These are phyloP conservation scores for Eonycteris spelaea DNA, from an alignment of 2,113 vertebrate genomes.

Conservation along the genomic window DNA sequence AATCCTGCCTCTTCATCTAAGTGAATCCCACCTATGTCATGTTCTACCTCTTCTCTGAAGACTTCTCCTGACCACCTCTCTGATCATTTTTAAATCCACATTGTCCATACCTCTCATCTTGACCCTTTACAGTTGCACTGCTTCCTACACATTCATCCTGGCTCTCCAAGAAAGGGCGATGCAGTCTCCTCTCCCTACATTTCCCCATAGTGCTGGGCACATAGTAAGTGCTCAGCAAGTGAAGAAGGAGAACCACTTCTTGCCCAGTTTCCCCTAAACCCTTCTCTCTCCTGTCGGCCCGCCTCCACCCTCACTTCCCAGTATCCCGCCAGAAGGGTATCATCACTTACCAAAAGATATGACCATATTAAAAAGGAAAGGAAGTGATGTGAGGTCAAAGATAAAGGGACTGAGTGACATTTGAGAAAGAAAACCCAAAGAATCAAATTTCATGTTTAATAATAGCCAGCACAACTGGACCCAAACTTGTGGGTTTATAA, in stretches of 20 bases:
- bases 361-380: constrained; percentile 20
- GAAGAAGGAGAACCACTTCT: not conserved
- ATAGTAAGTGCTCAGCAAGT: not conserved
- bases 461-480: constrained; percentile 57
- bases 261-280: not conserved
- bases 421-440: constrained; percentile 26
- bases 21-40: not conserved
- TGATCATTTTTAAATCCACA: not conserved
- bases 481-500: constrained; percentile 76
- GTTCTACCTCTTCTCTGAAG: not conserved
- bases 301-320: not conserved
- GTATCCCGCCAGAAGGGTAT: not conserved
- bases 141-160: not conserved
- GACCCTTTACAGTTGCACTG: not conserved
- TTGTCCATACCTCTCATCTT: not conserved
- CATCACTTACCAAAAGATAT: constrained; percentile 47
- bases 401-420: not conserved
- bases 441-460: constrained; percentile 53
- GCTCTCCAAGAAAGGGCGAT: not conserved
- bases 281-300: not conserved
- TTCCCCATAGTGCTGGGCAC: not conserved
- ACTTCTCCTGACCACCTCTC: not conserved
- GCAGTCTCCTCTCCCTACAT: not conserved
- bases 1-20: not conserved
- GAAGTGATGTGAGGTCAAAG: not conserved